Evolutionary conservation across 2,888 invertebrate species (phyloP).

Genomic region (Rhamphomyia laevipes): DNA sequence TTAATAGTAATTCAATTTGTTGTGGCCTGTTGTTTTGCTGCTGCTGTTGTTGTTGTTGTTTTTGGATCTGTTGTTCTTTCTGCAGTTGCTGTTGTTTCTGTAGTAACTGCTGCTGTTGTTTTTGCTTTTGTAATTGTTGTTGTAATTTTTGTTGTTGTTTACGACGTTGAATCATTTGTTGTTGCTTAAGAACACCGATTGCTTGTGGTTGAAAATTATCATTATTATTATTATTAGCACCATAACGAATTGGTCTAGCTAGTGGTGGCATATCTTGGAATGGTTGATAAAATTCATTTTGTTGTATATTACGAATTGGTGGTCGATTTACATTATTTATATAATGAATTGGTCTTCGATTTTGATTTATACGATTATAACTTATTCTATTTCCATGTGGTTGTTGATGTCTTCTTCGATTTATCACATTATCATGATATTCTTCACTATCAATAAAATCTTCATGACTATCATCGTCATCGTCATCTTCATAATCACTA

Average conservation of each 20-base stretch:
- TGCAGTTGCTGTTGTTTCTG: background rate
- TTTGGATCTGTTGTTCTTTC: background rate
- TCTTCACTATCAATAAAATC: background rate
- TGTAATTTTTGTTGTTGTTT: background rate
- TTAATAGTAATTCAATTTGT: too few species aligned
- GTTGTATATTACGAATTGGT: background rate
- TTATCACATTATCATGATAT: background rate
- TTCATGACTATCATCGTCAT: background rate
- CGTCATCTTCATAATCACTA: background rate
- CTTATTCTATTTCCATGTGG: background rate
- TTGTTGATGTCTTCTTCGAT: background rate
- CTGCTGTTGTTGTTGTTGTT: background rate
- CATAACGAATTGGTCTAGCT: conserved; percentile 2
- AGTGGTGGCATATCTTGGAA: conserved; percentile 8
- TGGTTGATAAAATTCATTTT: conserved; percentile 1
- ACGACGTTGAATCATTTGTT: background rate
- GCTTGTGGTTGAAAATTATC: background rate
- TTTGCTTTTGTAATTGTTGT: conserved; percentile 5
- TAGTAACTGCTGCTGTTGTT: background rate
- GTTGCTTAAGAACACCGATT: background rate
- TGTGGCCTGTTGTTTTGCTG: background rate
- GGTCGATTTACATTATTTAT: background rate
- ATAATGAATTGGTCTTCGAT: background rate
- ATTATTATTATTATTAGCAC: background rate
- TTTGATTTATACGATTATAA: background rate